Percentiles rank a stretch among this genome's conserved stretches.
These are phyloP conservation scores for Rhagium mordax DNA, from an alignment of 2,888 invertebrate genomes.

Conservation along the genomic window DNA sequence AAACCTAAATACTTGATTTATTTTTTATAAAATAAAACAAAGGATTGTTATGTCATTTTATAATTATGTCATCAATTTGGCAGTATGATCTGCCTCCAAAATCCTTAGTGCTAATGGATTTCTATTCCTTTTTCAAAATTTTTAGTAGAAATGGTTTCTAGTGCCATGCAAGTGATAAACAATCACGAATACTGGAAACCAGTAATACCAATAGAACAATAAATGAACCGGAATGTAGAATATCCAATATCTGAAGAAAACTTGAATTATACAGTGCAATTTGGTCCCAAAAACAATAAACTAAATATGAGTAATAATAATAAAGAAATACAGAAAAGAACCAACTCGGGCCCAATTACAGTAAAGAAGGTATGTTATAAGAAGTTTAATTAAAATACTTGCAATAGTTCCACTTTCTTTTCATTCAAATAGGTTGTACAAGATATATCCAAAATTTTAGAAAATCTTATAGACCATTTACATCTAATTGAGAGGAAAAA, in stretches of 20 bases:
- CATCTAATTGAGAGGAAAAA: slow-evolving; percentile 28
- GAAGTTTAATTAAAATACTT: background rate
- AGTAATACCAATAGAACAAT: background rate
- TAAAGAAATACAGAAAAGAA: background rate
- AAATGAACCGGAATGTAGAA: background rate
- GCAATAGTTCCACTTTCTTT: background rate
- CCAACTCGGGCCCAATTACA: background rate
- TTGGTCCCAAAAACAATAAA: background rate
- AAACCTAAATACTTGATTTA: too few relatives aligned
- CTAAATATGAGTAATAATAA: background rate
- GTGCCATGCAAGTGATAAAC: background rate
- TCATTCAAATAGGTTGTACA: slow-evolving; percentile 45
- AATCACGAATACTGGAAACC: background rate
- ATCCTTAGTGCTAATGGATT: slow-evolving; percentile 30
- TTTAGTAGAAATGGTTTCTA: slow-evolving; percentile 25
- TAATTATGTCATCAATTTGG: slow-evolving; percentile 31
- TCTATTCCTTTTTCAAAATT: slow-evolving; percentile 18
- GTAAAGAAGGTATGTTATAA: slow-evolving; percentile 22
- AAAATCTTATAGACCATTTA: slow-evolving; percentile 40
- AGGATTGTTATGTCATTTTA: slow-evolving; percentile 3
- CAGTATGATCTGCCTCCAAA: slow-evolving; percentile 27
- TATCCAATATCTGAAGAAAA: slow-evolving; percentile 1
- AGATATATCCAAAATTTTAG: slow-evolving; percentile 44
- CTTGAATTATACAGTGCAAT: slow-evolving; percentile 4
- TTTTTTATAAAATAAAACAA: background rate